These are phyloP conservation scores for Mechanitis messenoides DNA, from an alignment of 2,888 invertebrate species.

Conservation along the genomic window DNA sequence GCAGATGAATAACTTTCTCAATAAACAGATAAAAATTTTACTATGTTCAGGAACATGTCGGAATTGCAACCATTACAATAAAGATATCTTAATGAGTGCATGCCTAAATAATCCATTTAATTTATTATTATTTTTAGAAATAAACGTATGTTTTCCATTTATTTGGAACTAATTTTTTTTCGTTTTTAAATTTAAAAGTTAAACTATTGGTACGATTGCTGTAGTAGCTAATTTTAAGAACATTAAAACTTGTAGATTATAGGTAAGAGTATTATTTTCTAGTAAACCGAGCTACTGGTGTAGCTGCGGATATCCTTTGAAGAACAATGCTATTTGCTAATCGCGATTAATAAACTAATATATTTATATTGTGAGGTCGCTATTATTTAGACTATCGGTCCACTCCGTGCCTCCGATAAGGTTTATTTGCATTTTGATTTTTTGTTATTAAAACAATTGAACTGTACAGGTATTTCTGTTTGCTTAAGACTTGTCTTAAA, in stretches of 20 bases:
- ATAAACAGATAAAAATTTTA: too few relatives aligned
- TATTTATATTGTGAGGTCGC: conserved; percentile 50
- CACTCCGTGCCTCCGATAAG: conserved; percentile 67
- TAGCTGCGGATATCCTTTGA: conserved; percentile 64
- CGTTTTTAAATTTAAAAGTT: too few relatives aligned
- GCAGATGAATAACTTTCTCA: too few relatives aligned
- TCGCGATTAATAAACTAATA: conserved; percentile 70
- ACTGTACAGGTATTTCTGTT: conserved; percentile 48
- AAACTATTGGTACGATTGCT: too few relatives aligned
- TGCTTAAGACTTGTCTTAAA: background rate
- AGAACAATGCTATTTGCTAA: conserved; percentile 62
- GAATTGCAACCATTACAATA: background rate
- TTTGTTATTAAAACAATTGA: conserved; percentile 56
- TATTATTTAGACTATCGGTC: conserved; percentile 71
- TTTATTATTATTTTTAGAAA: too few relatives aligned
- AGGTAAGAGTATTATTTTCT: background rate
- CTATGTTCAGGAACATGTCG: too few relatives aligned
- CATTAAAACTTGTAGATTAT: too few relatives aligned
- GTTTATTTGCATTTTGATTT: conserved; percentile 51
- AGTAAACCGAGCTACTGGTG: conserved; percentile 43
- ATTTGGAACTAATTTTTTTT: too few relatives aligned
- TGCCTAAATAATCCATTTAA: too few relatives aligned
- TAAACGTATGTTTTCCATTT: too few relatives aligned
- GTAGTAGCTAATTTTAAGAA: too few relatives aligned
- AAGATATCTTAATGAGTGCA: conserved; percentile 35